These are phyloP conservation scores for Pasiphila rectangulata DNA, from an alignment of 2,888 invertebrate genomes.

Conservation along the genomic window DNA sequence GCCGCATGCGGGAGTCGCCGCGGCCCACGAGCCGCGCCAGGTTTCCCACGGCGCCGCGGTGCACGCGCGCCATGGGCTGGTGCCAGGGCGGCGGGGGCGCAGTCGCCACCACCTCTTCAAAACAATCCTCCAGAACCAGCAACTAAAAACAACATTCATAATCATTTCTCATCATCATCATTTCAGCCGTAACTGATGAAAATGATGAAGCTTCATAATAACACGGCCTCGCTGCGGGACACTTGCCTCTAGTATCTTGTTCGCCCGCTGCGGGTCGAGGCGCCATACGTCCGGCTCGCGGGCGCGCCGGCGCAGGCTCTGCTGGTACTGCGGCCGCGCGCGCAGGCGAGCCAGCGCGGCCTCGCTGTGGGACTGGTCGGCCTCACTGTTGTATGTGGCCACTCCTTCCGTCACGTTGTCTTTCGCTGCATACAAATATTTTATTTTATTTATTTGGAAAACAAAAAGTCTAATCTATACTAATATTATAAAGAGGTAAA, in stretches of 20 bases:
- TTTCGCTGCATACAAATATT: too few species aligned
- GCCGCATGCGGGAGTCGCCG: neutral
- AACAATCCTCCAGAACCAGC: neutral
- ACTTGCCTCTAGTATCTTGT: constrained; percentile 6
- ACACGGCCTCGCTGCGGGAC: too few species aligned
- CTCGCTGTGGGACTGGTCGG: neutral
- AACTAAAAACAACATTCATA: neutral
- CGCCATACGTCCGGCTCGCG: neutral
- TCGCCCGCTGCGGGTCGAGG: constrained; percentile 6
- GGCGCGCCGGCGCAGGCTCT: neutral
- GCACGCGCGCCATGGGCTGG: too few species aligned
- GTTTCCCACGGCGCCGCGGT: neutral
- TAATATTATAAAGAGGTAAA: too few species aligned
- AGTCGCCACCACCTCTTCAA: neutral
- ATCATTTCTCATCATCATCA: too few species aligned
- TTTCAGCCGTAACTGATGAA: too few species aligned
- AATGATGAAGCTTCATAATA: too few species aligned
- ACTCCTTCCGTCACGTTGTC: too few species aligned
- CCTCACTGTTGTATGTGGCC: too few species aligned
- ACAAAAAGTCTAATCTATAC: too few species aligned
- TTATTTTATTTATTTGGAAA: too few species aligned
- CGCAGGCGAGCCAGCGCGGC: neutral
- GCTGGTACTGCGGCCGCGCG: neutral
- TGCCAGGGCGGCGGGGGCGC: neutral
- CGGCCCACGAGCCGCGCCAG: neutral